Percentiles rank a stretch among this genome's conserved stretches.
These are phyloP conservation scores for Brachyopa scutellaris DNA, from an alignment of 2,888 invertebrate species.

Conservation along the genomic window DNA sequence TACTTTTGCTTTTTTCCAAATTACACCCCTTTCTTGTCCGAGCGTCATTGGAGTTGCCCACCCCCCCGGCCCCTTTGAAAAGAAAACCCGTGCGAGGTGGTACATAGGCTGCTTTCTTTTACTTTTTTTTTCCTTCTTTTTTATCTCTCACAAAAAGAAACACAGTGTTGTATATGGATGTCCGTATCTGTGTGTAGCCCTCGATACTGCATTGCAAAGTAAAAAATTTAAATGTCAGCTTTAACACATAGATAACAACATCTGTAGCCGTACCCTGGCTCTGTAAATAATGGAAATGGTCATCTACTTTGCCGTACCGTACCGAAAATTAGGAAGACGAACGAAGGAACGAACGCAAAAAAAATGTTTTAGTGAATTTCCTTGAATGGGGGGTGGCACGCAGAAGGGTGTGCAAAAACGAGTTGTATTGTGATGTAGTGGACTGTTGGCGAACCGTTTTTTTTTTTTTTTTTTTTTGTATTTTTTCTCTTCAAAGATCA, in stretches of 20 bases:
- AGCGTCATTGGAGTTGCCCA: conserved; percentile 51
- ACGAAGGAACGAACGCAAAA: conserved; percentile 52
- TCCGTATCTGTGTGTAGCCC: conserved; percentile 62
- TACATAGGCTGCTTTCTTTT: conserved; percentile 71
- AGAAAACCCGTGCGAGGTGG: conserved; percentile 62
- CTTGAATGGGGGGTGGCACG: conserved; percentile 44
- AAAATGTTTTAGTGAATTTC: conserved; percentile 67
- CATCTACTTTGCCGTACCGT: conserved; percentile 70
- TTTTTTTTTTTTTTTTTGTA: conserved; percentile 39
- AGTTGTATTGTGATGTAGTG: conserved; percentile 73
- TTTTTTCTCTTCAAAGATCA: conserved; percentile 63
- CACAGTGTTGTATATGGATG: conserved; percentile 56
- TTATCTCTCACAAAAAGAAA: conserved; percentile 65
- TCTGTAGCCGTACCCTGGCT: conserved; percentile 72
- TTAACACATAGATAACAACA: conserved; percentile 73
- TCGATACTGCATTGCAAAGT: conserved; percentile 71
- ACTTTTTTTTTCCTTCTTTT: conserved; percentile 35
- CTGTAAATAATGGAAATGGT: conserved; percentile 73
- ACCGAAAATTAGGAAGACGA: conserved; percentile 71
- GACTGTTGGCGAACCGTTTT: conserved; percentile 62
- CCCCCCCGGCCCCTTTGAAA: conserved; percentile 22
- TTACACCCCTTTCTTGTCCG: conserved; percentile 72
- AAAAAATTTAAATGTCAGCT: conserved; percentile 73
- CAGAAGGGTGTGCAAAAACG: conserved; percentile 72
- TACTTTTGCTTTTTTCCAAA: too few relatives aligned